A percentile compares a stretch with the other conserved stretches of the same genome.
These are phyloP conservation scores for Sanderia malayensis DNA, from an alignment of 30 jellyfish, hydroid and myxozoan species.

Conservation along the genomic window DNA sequence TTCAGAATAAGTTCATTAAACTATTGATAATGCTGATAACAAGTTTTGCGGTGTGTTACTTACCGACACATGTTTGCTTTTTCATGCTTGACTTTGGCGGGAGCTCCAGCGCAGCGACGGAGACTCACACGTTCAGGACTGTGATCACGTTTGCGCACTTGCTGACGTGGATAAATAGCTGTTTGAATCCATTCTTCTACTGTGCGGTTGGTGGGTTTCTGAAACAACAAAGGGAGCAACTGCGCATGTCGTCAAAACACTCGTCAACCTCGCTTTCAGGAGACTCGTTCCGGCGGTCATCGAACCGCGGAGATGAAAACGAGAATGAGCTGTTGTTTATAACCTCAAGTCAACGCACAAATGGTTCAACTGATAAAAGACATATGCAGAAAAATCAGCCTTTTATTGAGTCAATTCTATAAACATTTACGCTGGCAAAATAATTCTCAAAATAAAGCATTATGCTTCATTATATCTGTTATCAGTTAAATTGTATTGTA, in stretches of 20 bases:
- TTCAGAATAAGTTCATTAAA: slow-evolving; percentile 46
- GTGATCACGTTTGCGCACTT: slow-evolving; percentile 51
- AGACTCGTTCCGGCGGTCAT: slow-evolving; percentile 42
- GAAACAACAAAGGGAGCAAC: slow-evolving; percentile 19
- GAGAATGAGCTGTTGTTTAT: background rate
- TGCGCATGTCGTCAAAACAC: background rate
- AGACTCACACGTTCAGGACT: slow-evolving; percentile 7
- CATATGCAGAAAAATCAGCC: no score
- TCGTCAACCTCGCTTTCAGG: slow-evolving; percentile 9
- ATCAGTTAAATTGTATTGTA: no score
- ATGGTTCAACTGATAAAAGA: no score
- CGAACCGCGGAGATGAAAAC: slow-evolving; percentile 31
- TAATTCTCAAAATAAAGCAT: no score
- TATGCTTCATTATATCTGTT: no score
- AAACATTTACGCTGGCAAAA: no score
- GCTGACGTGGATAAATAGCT: slow-evolving; percentile 68
- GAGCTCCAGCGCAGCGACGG: no score
- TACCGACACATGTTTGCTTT: slow-evolving; percentile 56
- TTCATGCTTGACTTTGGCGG: slow-evolving; percentile 64
- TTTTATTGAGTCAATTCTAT: no score
- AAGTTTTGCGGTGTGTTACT: slow-evolving; percentile 64
- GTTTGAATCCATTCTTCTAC: slow-evolving; percentile 76
- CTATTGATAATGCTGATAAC: slow-evolving; percentile 46
- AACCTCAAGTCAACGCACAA: no score
- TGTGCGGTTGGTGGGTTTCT: slow-evolving; percentile 59